Percentiles rank a stretch among this genome's conserved stretches.
Conservation (phyloP, 2,797 vertebrate genomes). For the Gymnothorax reevesii region DNA sequence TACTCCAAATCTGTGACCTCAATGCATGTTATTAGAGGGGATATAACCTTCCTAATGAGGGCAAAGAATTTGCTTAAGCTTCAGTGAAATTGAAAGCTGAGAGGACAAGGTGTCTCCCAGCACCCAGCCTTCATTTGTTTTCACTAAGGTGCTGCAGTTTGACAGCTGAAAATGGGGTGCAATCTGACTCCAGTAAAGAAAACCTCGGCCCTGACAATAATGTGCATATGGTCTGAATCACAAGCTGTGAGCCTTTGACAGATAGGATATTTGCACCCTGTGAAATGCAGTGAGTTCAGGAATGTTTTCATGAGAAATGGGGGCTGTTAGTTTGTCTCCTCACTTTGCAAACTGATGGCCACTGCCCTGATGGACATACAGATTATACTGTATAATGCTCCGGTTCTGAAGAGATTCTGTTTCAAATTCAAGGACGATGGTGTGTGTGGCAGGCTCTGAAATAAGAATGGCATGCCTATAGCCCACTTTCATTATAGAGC, state of each 20-base stretch:
- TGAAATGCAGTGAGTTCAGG: neutral
- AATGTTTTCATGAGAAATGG: neutral
- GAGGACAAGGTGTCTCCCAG: neutral
- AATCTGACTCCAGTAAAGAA: neutral
- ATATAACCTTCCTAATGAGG: neutral
- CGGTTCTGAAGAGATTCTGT: slow-evolving; percentile 38
- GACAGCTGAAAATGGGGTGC: neutral
- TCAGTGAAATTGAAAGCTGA: slow-evolving; percentile 1
- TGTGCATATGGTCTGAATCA: neutral
- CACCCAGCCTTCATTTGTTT: slow-evolving; percentile 11
- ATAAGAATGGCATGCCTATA: slow-evolving; percentile 9
- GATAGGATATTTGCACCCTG: neutral
- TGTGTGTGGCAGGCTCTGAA: neutral
- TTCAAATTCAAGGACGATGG: slow-evolving; percentile 11
- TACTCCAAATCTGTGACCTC: neutral
- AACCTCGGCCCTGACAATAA: slow-evolving; percentile 4
- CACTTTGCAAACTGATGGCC: neutral
- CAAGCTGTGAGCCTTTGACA: neutral
- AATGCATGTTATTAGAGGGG: neutral
- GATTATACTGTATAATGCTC: slow-evolving; percentile 5
- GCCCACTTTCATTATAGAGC: neutral
- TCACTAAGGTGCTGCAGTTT: neutral
- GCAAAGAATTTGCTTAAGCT: neutral
- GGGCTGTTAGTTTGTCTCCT: neutral
- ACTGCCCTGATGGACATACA: neutral